Conservation (phyloP, 1,140 invertebrate species). For the Hypothenemus hampei region DNA sequence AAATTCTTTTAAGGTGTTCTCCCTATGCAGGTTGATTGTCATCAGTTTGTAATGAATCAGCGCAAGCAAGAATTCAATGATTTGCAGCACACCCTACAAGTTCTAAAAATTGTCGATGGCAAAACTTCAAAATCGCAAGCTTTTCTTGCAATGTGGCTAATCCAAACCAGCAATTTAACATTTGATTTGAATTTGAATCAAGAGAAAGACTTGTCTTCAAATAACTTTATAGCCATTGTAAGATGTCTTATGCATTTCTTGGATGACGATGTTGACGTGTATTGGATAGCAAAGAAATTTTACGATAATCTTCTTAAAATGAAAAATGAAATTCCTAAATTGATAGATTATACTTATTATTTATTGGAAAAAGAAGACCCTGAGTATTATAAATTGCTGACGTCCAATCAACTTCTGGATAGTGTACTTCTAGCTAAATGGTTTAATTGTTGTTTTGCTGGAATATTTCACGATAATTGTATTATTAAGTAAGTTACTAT, state of each 20-base stretch:
- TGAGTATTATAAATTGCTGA: slow-evolving; percentile 59
- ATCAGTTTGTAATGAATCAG: slow-evolving; percentile 68
- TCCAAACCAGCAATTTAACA: slow-evolving; percentile 62
- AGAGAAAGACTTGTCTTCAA: slow-evolving; percentile 55
- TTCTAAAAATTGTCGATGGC: slow-evolving; percentile 56
- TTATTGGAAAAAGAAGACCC: slow-evolving; percentile 69
- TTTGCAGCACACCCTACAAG: slow-evolving; percentile 62
- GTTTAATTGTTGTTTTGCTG: slow-evolving; percentile 77
- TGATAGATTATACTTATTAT: slow-evolving; percentile 59
- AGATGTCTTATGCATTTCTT: slow-evolving; percentile 54
- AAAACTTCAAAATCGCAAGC: slow-evolving; percentile 56
- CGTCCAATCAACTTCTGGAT: slow-evolving; percentile 53
- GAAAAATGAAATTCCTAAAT: slow-evolving; percentile 56
- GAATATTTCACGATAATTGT: slow-evolving; percentile 68
- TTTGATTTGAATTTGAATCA: slow-evolving; percentile 46
- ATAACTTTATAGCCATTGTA: slow-evolving; percentile 48
- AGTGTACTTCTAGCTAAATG: slow-evolving; percentile 55
- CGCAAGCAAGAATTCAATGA: slow-evolving; percentile 69
- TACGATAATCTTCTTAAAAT: slow-evolving; percentile 62
- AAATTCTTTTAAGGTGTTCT: slow-evolving; percentile 55
- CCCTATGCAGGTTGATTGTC: slow-evolving; percentile 67
- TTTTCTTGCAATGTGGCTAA: slow-evolving; percentile 70
- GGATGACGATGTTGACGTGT: slow-evolving; percentile 67
- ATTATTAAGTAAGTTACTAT: slow-evolving; percentile 61
- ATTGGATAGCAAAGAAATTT: slow-evolving; percentile 72